Percentiles rank a stretch among this genome's conserved stretches.
Evolutionary conservation across 1,140 invertebrate species (phyloP).

Genomic region (Cyrtorhinus lividipennis): DNA sequence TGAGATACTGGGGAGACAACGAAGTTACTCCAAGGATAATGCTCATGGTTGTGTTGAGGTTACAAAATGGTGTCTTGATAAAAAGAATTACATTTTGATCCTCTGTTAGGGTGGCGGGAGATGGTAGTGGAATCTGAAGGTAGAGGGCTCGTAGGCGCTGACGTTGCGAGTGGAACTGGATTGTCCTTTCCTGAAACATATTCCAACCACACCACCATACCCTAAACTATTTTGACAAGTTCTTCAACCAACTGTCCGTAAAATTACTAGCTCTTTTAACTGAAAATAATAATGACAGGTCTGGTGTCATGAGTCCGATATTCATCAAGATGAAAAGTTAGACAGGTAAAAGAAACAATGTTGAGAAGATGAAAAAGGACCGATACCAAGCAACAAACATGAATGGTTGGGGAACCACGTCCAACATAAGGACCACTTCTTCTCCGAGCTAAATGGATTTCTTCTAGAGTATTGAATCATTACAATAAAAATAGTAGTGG

Average conservation of each 20-base stretch:
- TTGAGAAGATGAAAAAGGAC: no score
- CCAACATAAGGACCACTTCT: no score
- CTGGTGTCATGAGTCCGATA: no score
- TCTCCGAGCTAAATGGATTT: no score
- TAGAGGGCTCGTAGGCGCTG: constrained; percentile 31
- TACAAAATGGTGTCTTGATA: neutral
- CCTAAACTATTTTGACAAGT: neutral
- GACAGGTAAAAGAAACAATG: no score
- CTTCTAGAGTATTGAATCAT: no score
- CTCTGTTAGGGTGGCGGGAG: constrained; percentile 55
- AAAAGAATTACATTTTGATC: constrained; percentile 55
- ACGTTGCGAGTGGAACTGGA: constrained; percentile 18
- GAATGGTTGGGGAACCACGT: no score
- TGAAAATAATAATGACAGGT: neutral
- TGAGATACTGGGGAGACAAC: neutral
- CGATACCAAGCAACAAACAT: no score
- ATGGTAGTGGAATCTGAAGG: constrained; percentile 34
- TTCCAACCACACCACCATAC: constrained; percentile 22
- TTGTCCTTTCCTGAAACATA: constrained; percentile 25
- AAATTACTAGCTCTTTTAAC: neutral
- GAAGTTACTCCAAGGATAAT: neutral
- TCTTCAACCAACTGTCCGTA: neutral
- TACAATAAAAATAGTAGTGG: no score
- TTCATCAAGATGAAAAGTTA: no score
- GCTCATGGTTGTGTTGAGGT: neutral